Conservation (phyloP, 2,888 invertebrate species). For the Eupithecia centaureata region DNA sequence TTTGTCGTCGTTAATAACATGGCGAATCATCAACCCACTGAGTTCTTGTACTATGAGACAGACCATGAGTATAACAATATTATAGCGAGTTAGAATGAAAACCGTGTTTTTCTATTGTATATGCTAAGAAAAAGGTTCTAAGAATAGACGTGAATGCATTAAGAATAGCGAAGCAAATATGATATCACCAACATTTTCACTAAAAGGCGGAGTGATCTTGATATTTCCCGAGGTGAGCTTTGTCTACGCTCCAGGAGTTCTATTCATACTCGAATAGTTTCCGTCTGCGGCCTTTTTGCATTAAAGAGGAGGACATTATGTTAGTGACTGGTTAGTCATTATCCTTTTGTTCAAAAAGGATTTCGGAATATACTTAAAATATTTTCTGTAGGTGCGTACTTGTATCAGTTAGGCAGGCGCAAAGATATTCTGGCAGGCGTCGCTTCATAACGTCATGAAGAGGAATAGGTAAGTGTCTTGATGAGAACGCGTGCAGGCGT, state of each 20-base stretch:
- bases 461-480: too few species aligned
- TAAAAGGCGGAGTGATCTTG: slow-evolving; percentile 4
- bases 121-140: not conserved
- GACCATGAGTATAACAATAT: not conserved
- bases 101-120: not conserved
- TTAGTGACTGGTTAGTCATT: not conserved
- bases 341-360: too few species aligned
- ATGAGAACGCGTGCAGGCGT: not conserved
- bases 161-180: not conserved
- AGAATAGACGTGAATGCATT: not conserved
- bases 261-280: not conserved
- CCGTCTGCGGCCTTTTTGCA: not conserved
- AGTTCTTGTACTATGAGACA: too few species aligned
- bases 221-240: slow-evolving; percentile 4
- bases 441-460: too few species aligned
- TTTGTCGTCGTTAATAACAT: not conserved
- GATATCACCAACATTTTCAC: slow-evolving; percentile 1
- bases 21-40: not conserved
- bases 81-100: not conserved
- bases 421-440: too few species aligned
- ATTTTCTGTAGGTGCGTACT: too few species aligned
- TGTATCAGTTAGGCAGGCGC: too few species aligned
- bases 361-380: too few species aligned
- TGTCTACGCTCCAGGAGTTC: not conserved
- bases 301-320: not conserved